Conservation (phyloP, 1,140 invertebrate genomes). For the Aphelenchoides besseyi region DNA sequence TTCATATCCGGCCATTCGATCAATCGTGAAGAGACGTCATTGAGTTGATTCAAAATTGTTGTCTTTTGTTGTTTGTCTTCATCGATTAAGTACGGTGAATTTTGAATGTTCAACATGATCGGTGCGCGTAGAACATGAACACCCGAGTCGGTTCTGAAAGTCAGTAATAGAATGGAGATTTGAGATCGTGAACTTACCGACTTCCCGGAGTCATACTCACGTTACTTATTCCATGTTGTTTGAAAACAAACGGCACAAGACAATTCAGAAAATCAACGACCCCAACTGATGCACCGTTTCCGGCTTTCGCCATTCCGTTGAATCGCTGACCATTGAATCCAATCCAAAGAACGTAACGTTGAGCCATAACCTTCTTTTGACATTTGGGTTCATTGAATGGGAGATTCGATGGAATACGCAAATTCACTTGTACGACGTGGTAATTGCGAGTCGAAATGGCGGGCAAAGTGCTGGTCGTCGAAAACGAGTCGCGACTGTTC, state of each 20-base stretch:
- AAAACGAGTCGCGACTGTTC: too few species aligned
- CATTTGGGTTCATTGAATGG: neutral
- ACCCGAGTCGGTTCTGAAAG: slow-evolving; percentile 40
- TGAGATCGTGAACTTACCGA: slow-evolving; percentile 25
- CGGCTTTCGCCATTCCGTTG: slow-evolving; percentile 44
- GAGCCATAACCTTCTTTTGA: neutral
- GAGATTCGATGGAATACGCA: slow-evolving; percentile 18
- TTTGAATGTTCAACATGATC: slow-evolving; percentile 34
- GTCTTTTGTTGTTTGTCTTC: neutral
- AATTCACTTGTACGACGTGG: neutral
- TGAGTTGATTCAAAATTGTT: neutral
- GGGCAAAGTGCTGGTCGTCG: neutral
- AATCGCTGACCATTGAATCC: slow-evolving; percentile 40
- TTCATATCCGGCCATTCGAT: slow-evolving; percentile 12
- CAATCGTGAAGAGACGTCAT: neutral
- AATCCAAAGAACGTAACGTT: slow-evolving; percentile 37
- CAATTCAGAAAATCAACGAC: slow-evolving; percentile 38
- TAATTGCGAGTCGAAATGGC: neutral
- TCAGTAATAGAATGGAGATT: neutral
- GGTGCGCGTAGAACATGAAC: slow-evolving; percentile 44
- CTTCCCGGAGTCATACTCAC: slow-evolving; percentile 38
- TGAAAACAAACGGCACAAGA: neutral
- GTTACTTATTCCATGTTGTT: neutral
- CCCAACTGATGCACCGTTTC: slow-evolving; percentile 21
- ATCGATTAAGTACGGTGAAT: neutral